Base-by-base conservation (phyloP, 2,888 invertebrate species). In the Craniophora ligustri region DNA sequence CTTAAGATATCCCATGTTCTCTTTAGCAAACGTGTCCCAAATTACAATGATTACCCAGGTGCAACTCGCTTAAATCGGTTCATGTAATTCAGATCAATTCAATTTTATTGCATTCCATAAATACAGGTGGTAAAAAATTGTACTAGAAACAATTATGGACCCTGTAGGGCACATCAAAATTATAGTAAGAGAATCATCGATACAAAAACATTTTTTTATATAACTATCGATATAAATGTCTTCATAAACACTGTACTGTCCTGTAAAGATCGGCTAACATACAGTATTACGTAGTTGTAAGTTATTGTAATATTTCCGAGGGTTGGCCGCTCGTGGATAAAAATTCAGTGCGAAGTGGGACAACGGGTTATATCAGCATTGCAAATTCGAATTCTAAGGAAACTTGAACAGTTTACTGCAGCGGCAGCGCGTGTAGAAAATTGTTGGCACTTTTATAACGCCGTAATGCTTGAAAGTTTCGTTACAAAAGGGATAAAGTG, bases 381-480 rank as follows among this genome's bases (percentile, higher is more conserved):
- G 75, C 59, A 64, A 74, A 72, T 75, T 51, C 40, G 13, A 56
- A 59, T 62, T 53, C 47, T 50, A 53, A 61, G 61, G 49, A 48
- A 75, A 72, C 61, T 60, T 45, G 54, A 61, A 71, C 48, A 61
- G 60, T 67, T 71, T 75, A 62, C 45, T 57, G 62, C 56, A 46
- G 48, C 26, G 13, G 31, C 32, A 42, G 41, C 55, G 44, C 51
- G 54, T 61, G 61, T 57, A 54, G 55, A 41, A 73, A 56, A 57
- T 47, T 62, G 66, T 61, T 42, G 39, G 59, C 58, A 51, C 51
- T 61, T 62, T 61, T 59, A 49, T 57, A 44, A 18, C 16, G 34
- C 10, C 40, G 45, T 47, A 32, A 60, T 49, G 51, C 14, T 8
- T 50, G 30, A 11, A 30, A 45, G 39, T 51, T 63, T 54, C 2